Evolutionary conservation across 2,113 vertebrate species (phyloP).

Genomic region (Casuarius casuarius): DNA sequence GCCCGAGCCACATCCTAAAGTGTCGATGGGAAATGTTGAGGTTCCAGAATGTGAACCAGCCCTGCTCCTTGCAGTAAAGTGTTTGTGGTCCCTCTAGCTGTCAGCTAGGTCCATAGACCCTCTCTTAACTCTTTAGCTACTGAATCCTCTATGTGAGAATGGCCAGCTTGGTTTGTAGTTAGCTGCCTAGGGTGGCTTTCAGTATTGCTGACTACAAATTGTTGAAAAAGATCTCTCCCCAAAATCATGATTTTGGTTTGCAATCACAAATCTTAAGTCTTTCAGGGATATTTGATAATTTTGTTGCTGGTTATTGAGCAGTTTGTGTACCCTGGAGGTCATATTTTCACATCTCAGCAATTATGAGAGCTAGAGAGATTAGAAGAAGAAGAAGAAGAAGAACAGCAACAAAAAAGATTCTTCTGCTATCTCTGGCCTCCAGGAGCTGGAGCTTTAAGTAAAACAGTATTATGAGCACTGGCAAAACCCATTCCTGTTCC

Average conservation of each 20-base stretch:
- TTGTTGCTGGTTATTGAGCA: background rate
- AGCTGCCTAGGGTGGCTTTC: background rate
- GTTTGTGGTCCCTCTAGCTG: background rate
- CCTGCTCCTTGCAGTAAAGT: background rate
- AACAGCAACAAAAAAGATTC: background rate
- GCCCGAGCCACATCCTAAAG: background rate
- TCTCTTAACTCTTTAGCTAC: background rate
- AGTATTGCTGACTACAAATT: background rate
- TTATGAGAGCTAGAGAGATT: background rate
- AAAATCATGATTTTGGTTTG: background rate
- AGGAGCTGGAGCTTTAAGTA: background rate
- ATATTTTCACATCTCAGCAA: background rate
- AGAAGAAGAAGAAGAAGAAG: background rate
- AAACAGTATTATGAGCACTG: background rate
- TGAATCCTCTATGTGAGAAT: background rate
- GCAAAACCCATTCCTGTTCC: background rate
- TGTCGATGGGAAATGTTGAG: background rate
- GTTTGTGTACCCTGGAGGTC: background rate
- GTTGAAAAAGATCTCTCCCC: background rate
- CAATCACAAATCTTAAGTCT: background rate
- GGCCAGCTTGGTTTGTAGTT: background rate
- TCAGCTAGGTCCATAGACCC: background rate
- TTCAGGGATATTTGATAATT: background rate
- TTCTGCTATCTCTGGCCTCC: background rate
- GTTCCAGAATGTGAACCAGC: background rate